A percentile compares a stretch with the other conserved stretches of the same genome.
Evolutionary conservation across 2,888 invertebrate species (phyloP).

Genomic region (Calliopum simillimum): DNA sequence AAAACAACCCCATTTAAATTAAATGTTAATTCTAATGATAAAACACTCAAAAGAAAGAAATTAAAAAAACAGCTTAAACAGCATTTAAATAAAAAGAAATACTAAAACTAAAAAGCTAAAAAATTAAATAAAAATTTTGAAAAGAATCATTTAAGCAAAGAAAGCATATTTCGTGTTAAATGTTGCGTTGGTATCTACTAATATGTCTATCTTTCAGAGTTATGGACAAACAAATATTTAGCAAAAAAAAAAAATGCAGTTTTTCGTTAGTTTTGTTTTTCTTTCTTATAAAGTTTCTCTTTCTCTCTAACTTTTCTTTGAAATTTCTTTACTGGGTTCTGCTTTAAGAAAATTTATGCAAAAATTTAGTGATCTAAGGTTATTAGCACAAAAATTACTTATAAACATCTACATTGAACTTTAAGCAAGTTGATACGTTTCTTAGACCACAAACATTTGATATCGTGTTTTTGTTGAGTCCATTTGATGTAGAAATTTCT

Average conservation of each 20-base stretch:
- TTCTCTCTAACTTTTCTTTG: background rate
- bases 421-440: no score
- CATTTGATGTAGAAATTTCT: no score
- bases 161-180: constrained; percentile 48
- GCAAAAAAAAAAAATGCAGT: constrained; percentile 19
- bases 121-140: constrained; percentile 43
- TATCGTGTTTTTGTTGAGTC: no score
- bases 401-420: no score
- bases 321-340: background rate
- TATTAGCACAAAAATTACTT: no score
- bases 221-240: constrained; percentile 11
- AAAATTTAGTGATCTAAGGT: no score
- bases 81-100: background rate
- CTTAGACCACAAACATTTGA: no score
- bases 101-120: background rate
- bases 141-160: constrained; percentile 37
- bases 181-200: constrained; percentile 50
- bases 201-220: constrained; percentile 16
- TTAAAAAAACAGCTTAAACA: constrained; percentile 46
- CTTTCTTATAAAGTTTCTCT: constrained; percentile 45
- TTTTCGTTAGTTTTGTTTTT: constrained; percentile 53
- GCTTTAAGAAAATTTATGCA: background rate
- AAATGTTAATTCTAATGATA: constrained; percentile 14
- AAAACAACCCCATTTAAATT: constrained; percentile 1
- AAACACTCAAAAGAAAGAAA: constrained; percentile 33